Evolutionary conservation across 1,140 invertebrate species (phyloP).

Genomic region (Helicoverpa zea): DNA sequence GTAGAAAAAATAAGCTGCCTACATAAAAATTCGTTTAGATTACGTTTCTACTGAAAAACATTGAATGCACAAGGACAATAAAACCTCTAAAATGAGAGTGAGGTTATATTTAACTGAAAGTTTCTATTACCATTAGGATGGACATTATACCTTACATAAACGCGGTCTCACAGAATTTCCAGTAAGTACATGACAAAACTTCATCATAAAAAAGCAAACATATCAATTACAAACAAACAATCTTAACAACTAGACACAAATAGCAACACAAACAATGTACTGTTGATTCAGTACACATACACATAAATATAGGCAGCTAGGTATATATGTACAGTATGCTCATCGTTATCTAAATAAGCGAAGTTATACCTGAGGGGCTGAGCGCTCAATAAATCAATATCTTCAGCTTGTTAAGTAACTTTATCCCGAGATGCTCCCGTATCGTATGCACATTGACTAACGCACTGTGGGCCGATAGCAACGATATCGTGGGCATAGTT

Average conservation of each 20-base stretch:
- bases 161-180: no score
- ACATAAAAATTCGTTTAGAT: not conserved
- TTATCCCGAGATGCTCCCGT: slow-evolving; percentile 71
- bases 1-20: not conserved
- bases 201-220: not conserved
- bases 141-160: no score
- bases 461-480: slow-evolving; percentile 54
- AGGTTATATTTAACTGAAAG: no score
- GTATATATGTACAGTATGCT: not conserved
- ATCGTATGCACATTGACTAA: slow-evolving; percentile 65
- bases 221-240: not conserved
- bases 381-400: slow-evolving; percentile 75
- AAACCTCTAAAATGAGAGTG: no score
- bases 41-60: not conserved
- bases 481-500: slow-evolving; percentile 12
- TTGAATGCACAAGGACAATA: not conserved
- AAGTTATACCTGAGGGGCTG: slow-evolving; percentile 67
- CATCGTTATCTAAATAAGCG: slow-evolving; percentile 51
- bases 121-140: no score
- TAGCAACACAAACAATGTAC: slow-evolving; percentile 13
- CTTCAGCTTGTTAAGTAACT: slow-evolving; percentile 71
- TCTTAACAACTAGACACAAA: not conserved
- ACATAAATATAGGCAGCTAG: not conserved
- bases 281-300: not conserved
- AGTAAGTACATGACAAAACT: not conserved